phyloP scores from a whole-genome alignment of 2,113 vertebrate species.

The Verasper variegatus region DNA sequence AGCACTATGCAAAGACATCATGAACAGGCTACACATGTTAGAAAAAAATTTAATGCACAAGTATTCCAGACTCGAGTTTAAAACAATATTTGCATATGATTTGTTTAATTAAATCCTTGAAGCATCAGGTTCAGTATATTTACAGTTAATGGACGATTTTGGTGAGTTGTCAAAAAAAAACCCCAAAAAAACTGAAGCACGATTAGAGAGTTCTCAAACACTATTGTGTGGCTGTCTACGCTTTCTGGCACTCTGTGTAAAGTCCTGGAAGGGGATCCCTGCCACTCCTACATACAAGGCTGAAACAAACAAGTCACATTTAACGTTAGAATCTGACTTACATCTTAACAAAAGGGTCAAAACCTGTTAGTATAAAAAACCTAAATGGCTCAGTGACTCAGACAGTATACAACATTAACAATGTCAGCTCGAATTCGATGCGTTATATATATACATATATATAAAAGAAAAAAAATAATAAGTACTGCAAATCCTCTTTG shows the following conservation, averaged over 20 bases:
- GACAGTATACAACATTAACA: constrained; percentile 38
- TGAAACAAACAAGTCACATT: constrained; percentile 30
- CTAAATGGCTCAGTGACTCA: constrained; percentile 57
- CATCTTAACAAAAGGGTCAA: constrained; percentile 16
- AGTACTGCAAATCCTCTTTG: constrained; percentile 62
- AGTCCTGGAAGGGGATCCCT: constrained; percentile 1
- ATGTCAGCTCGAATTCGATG: constrained; percentile 21
- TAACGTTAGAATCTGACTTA: constrained; percentile 10
- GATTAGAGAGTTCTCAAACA: constrained; percentile 5
- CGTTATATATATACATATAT: background rate
- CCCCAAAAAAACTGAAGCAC: background rate
- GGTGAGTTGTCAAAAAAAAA: background rate
- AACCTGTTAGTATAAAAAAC: constrained; percentile 41
- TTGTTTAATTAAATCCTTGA: constrained; percentile 14
- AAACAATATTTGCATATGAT: constrained; percentile 44
- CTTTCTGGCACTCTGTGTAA: constrained; percentile 37
- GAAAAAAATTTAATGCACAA: constrained; percentile 3
- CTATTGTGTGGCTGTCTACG: background rate
- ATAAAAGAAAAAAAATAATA: background rate
- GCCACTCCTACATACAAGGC: background rate
- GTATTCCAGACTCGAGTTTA: constrained; percentile 10
- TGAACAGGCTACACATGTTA: constrained; percentile 26
- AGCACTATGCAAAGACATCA: constrained; percentile 5
- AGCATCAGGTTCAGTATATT: constrained; percentile 19
- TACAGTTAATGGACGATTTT: constrained; percentile 20